phyloP scores from a whole-genome alignment of 2,113 vertebrate genomes.

The Penelope pileata region DNA sequence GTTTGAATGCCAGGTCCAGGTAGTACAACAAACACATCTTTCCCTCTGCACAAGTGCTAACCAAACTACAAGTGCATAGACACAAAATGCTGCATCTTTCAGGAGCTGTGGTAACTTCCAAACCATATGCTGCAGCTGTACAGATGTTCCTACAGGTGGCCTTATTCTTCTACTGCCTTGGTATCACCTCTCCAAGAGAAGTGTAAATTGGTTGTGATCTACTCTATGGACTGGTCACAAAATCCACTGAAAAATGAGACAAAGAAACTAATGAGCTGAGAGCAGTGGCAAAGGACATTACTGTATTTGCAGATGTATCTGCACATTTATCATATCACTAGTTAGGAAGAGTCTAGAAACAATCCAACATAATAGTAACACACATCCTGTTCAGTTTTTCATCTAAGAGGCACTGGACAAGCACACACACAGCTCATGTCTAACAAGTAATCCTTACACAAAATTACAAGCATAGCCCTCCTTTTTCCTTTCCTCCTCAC shows the following conservation, averaged over 20 bases:
- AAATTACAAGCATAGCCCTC: background rate
- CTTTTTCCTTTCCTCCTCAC: background rate
- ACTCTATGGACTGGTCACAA: background rate
- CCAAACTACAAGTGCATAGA: background rate
- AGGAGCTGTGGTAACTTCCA: background rate
- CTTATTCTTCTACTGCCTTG: background rate
- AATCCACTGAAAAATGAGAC: background rate
- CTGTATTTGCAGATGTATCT: background rate
- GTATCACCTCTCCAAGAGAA: background rate
- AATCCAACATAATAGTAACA: background rate
- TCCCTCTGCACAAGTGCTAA: background rate
- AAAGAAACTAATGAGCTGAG: background rate
- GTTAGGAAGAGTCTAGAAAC: background rate
- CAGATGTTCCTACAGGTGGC: background rate
- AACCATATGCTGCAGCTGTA: background rate
- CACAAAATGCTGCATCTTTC: background rate
- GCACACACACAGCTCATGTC: background rate
- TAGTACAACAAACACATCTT: background rate
- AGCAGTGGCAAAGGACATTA: background rate
- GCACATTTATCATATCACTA: background rate
- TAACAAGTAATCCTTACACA: background rate
- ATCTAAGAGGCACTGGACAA: background rate
- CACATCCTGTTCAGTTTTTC: rapidly evolving
- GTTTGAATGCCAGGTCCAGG: background rate
- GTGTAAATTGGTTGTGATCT: background rate